Percentiles rank a stretch among this genome's conserved stretches.
phyloP scores from a whole-genome alignment of 2,888 invertebrate genomes.

The Melangyna quadrimaculata region DNA sequence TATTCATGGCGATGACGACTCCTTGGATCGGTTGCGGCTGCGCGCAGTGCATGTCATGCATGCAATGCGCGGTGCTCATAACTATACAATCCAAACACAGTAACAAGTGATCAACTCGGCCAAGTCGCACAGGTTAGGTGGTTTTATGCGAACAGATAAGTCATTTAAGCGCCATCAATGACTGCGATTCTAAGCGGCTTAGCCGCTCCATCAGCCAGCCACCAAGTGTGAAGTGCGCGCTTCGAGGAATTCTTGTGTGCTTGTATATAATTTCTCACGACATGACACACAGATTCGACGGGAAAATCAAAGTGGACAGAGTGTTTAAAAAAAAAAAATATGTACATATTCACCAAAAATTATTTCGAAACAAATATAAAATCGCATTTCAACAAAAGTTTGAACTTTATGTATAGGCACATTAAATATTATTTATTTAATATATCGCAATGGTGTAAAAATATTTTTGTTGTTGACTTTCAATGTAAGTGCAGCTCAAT shows the following conservation, averaged over 20 bases:
- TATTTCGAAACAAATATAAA: background rate
- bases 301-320: constrained; percentile 33
- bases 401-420: background rate
- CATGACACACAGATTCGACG: constrained; percentile 13
- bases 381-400: background rate
- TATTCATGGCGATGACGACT: constrained; percentile 58
- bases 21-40: constrained; percentile 51
- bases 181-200: constrained; percentile 45
- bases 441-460: background rate
- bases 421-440: background rate
- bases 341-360: background rate
- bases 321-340: background rate
- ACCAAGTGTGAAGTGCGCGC: constrained; percentile 66
- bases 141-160: constrained; percentile 68
- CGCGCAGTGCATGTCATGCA: constrained; percentile 36
- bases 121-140: constrained; percentile 66
- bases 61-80: constrained; percentile 57
- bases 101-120: constrained; percentile 69
- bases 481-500: background rate
- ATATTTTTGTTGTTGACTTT: background rate
- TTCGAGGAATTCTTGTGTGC: constrained; percentile 35
- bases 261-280: constrained; percentile 45
- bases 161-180: constrained; percentile 71
- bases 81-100: constrained; percentile 53
- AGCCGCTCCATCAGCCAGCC: constrained; percentile 40